Conservation (phyloP, 1,140 invertebrate genomes). For the Formica exsecta region DNA sequence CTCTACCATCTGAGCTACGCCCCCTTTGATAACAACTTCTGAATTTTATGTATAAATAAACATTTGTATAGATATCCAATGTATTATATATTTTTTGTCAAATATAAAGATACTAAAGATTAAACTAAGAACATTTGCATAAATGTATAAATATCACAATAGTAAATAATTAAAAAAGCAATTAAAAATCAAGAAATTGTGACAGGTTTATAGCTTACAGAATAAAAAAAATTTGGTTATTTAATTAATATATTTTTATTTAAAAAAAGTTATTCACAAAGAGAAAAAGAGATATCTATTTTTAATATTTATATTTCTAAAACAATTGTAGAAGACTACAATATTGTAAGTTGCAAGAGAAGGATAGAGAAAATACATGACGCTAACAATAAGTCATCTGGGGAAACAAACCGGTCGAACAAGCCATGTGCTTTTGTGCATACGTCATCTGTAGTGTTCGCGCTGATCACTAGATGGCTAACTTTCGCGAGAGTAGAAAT, state of each 20-base stretch:
- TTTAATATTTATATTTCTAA: not conserved
- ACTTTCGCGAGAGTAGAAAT: conserved; percentile 18
- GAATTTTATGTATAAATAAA: not conserved
- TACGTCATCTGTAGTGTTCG: not conserved
- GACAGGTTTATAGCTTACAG: no score
- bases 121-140: not conserved
- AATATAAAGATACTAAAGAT: not conserved
- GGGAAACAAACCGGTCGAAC: not conserved
- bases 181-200: not conserved
- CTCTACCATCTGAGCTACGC: conserved; percentile 89
- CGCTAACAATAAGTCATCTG: not conserved
- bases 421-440: not conserved
- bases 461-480: not conserved
- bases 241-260: not conserved
- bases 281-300: not conserved
- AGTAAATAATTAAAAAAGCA: not conserved
- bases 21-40: not conserved
- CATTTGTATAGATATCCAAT: not conserved
- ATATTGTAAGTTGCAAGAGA: no score
- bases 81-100: not conserved
- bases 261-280: no score
- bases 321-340: not conserved
- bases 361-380: no score
- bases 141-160: not conserved
- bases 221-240: not conserved